Evolutionary conservation across 2,113 vertebrate genomes (phyloP).

Genomic region (Nerophis ophidion): DNA sequence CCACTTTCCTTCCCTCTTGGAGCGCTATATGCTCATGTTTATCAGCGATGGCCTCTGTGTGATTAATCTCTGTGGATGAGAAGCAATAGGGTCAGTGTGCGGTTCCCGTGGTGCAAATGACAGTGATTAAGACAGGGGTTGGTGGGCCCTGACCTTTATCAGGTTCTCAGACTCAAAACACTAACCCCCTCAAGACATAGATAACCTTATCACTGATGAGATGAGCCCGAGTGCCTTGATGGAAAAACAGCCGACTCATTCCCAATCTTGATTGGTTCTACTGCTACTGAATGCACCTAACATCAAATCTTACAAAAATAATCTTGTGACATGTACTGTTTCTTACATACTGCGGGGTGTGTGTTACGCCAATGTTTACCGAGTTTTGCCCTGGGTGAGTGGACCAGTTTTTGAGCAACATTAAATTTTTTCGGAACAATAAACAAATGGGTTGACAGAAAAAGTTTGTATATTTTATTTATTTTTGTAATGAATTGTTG

Average conservation of each 20-base stretch:
- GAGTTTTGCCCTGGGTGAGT: no score
- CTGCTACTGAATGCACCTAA: background rate
- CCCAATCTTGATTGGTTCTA: background rate
- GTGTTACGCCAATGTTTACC: no score
- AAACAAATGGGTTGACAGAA: no score
- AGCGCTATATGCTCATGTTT: background rate
- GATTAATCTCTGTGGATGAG: slow-evolving; percentile 44
- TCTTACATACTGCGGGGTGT: no score
- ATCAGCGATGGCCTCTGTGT: slow-evolving; percentile 7
- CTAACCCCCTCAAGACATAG: slow-evolving; percentile 24
- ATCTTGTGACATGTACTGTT: no score
- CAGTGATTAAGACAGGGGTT: slow-evolving; percentile 42
- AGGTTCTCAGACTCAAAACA: slow-evolving; percentile 19
- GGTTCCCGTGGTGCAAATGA: slow-evolving; percentile 45
- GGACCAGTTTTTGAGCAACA: no score
- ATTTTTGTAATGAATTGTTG: no score
- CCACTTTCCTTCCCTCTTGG: background rate
- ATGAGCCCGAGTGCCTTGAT: slow-evolving; percentile 4
- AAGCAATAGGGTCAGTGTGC: slow-evolving; percentile 41
- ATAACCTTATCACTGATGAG: slow-evolving; percentile 37
- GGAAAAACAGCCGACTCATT: slow-evolving; percentile 4
- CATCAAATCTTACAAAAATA: no score
- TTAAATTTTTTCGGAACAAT: no score
- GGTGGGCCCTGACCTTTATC: slow-evolving; percentile 45
- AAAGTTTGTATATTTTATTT: no score